Evolutionary conservation across 2,113 vertebrate genomes (phyloP).

Genomic region (Pelecanoides urinatrix): DNA sequence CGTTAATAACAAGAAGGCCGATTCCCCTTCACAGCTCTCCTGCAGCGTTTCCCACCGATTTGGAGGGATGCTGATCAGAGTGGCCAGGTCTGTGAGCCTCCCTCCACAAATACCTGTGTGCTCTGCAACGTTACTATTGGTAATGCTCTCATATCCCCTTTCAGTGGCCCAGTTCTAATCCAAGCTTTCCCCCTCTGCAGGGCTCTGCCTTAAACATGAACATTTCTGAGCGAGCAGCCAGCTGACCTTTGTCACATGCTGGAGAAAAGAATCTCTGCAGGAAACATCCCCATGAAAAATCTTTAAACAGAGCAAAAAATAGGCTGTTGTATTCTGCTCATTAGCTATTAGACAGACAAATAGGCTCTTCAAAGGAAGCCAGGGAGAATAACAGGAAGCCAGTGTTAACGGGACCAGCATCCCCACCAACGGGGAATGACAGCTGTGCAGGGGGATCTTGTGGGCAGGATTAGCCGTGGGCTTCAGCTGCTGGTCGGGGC

Average conservation of each 20-base stretch:
- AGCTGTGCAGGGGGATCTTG: conserved; percentile 2
- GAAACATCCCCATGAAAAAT: conserved; percentile 46
- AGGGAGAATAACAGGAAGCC: conserved; percentile 69
- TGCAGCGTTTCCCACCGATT: neutral
- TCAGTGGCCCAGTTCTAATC: neutral
- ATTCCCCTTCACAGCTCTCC: neutral
- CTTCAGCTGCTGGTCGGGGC: neutral
- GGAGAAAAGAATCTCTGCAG: conserved; percentile 34
- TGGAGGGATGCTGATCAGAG: neutral
- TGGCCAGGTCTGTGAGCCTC: neutral
- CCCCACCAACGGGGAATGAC: neutral
- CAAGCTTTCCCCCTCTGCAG: neutral
- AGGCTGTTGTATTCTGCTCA: conserved; percentile 36
- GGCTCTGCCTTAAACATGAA: neutral
- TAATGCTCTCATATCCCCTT: neutral
- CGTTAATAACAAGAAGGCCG: neutral
- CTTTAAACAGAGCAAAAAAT: conserved; percentile 33
- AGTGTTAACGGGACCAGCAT: neutral
- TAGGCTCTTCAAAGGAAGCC: conserved; percentile 61
- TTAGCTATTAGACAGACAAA: conserved; percentile 43
- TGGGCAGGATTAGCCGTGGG: neutral
- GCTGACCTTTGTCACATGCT: conserved; percentile 12
- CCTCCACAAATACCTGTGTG: neutral
- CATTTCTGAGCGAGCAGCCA: neutral
- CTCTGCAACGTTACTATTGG: neutral